Conservation (phyloP, 2,113 vertebrate species). For the Talpa occidentalis region DNA sequence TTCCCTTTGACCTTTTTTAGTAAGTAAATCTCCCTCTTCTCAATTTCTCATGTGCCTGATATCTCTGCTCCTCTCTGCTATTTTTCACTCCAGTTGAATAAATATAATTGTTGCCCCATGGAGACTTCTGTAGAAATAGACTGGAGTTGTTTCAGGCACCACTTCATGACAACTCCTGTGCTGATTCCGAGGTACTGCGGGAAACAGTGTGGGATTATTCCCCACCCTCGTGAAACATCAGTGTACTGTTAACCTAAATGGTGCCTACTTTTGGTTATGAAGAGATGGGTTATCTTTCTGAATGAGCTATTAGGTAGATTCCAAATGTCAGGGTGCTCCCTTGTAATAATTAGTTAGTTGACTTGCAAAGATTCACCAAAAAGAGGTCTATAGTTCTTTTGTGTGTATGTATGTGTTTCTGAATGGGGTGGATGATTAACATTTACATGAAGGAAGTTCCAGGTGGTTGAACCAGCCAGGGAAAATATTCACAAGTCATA, state of each 20-base stretch:
- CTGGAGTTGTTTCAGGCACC: neutral
- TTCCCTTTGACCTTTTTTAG: slow-evolving; percentile 21
- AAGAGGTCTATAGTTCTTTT: neutral
- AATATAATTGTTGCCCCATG: neutral
- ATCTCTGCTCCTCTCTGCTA: neutral
- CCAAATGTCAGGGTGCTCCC: neutral
- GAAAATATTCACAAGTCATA: neutral
- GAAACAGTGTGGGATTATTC: neutral
- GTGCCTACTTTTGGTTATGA: neutral
- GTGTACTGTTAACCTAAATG: neutral
- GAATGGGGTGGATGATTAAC: neutral
- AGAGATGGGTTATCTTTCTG: neutral
- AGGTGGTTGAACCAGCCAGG: neutral
- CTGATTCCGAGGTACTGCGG: neutral
- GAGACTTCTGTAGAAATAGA: slow-evolving; percentile 40
- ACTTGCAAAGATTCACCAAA: neutral
- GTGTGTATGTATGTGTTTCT: slow-evolving; percentile 1
- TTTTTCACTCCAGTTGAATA: slow-evolving; percentile 14
- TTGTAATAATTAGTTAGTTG: neutral
- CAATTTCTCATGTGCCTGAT: neutral
- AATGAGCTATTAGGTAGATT: neutral
- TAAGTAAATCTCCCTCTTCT: slow-evolving; percentile 34
- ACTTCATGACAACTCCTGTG: slow-evolving; percentile 23
- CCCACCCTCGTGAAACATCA: slow-evolving; percentile 15
- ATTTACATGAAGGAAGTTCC: neutral